Conservation (phyloP, 2,797 vertebrate genomes). For the Petrocephalus sullivani region DNA sequence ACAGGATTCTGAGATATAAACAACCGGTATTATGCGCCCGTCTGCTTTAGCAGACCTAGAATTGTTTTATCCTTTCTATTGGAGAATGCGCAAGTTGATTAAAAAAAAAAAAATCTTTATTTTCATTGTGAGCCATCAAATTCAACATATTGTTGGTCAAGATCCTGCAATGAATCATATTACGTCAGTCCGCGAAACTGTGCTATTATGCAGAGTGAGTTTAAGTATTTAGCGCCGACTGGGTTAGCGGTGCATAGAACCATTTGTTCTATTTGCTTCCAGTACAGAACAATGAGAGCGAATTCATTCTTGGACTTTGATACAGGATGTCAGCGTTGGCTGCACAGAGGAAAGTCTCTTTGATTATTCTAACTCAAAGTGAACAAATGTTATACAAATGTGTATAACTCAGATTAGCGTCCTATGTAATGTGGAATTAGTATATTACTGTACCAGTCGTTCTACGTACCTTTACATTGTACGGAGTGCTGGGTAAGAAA, state of each 20-base stretch:
- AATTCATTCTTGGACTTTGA: slow-evolving; percentile 6
- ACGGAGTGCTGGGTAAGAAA: not conserved
- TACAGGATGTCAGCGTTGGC: not conserved
- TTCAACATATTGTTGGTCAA: not conserved
- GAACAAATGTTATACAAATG: not conserved
- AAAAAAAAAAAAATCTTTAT: too few relatives aligned
- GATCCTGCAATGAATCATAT: not conserved
- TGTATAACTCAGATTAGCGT: not conserved
- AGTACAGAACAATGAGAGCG: not conserved
- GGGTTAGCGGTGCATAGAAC: not conserved
- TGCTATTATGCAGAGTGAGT: not conserved
- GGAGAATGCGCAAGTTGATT: not conserved
- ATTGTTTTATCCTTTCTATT: not conserved
- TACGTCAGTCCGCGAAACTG: not conserved
- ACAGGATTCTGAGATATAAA: too few relatives aligned
- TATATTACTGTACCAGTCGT: not conserved
- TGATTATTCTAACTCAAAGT: not conserved
- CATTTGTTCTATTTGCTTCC: not conserved
- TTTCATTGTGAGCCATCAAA: too few relatives aligned
- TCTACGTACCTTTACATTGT: not conserved
- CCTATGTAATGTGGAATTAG: not conserved
- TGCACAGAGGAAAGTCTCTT: not conserved
- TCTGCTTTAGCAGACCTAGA: too few relatives aligned
- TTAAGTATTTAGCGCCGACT: not conserved
- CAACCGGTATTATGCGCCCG: too few relatives aligned